A percentile compares a stretch with the other conserved stretches of the same genome.
Conservation (phyloP, 2,888 invertebrate species). For the Spilarctia lutea region DNA sequence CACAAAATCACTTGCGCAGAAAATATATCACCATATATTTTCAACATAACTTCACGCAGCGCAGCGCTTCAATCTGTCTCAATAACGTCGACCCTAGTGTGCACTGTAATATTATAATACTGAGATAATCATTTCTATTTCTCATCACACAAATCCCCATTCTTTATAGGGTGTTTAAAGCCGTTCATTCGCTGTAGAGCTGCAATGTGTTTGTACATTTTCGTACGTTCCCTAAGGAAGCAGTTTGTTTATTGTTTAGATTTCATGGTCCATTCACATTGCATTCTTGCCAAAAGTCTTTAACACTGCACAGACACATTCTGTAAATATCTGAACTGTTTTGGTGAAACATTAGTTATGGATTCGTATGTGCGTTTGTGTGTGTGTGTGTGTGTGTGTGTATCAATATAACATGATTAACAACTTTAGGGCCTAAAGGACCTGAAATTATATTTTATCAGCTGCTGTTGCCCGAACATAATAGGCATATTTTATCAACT, state of each 20-base stretch:
- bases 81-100: conserved; percentile 30
- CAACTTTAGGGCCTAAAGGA: not conserved
- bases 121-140: conserved; percentile 40
- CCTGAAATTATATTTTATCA: not conserved
- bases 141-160: conserved; percentile 43
- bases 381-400: no score
- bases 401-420: not conserved
- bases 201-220: conserved; percentile 57
- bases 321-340: conserved; percentile 67
- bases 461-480: no score
- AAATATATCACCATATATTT: conserved; percentile 6
- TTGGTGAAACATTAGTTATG: conserved; percentile 25
- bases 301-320: conserved; percentile 76
- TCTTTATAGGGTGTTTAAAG: conserved; percentile 39
- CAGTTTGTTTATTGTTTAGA: conserved; percentile 78
- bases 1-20: not conserved
- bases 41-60: conserved; percentile 24
- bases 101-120: conserved; percentile 19
- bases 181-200: conserved; percentile 50
- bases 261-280: conserved; percentile 61
- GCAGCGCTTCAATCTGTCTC: conserved; percentile 35
- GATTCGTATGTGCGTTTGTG: not conserved
- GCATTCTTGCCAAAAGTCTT: conserved; percentile 78
- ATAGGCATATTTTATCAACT: no score
- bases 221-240: conserved; percentile 59